Base-by-base conservation (phyloP, 2,797 vertebrate species). In the Trichosurus vulpecula region DNA sequence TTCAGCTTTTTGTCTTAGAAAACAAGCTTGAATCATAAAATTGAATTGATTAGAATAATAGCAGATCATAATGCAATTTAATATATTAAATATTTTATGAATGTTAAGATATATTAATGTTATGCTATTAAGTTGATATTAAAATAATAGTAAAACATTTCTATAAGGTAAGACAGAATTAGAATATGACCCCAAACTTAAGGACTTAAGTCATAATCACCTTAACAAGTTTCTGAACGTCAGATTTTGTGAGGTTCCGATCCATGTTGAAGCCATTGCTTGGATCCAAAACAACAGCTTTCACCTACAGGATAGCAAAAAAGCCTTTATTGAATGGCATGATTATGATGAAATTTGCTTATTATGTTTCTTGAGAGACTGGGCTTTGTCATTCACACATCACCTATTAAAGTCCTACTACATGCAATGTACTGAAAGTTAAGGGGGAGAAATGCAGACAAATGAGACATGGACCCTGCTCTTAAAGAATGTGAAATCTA, bases 211-310 rank as follows among this genome's bases (percentile, higher is more conserved):
- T 94, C 47, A 94, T 52, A 96, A 96, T 98, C 98, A 99, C 99
- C 99, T 99, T 98, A 92, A 99, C 98, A 52, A 99, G 98, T 94
- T 98, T 99, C 91, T 99, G 98, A 19, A 99, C 97, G 89, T 99
- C 99, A 4, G 98, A 97, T 96, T 99, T 98, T 11, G 99, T 98
- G 66, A 99, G 98, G 0, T 95, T 98, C 94, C 97, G 98, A 53
- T 99, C 99, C 52, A 98, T 98, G 51, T 98, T 99, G 30, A 99
- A 99, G 8, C 98, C 98, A 98, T 99, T 99, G 92, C 97, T 98
- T 57, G 99, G 99, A 97, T 99, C 99, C 97, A 99, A 97, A 87
- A 99, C 98, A 58, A 99, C 99, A 96, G 99, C 99, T 98, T 99
- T 99, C 95, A 99, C 99, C 99, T 99, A 94, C 55, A 93, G 61